Evolutionary conservation across 2,888 invertebrate genomes (phyloP).

Genomic region (Lithophane semibrunnea): DNA sequence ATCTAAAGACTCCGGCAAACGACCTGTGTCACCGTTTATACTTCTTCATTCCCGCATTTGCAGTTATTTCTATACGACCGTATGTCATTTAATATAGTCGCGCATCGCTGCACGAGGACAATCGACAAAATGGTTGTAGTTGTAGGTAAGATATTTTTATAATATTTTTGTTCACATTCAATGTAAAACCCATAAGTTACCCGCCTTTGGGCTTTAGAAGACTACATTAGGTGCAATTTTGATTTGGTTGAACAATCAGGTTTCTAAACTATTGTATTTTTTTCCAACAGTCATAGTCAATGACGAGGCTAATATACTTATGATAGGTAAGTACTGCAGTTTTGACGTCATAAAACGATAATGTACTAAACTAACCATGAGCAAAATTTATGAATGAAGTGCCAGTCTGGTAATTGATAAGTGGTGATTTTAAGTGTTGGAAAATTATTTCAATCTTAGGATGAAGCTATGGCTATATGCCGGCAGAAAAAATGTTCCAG

Average conservation of each 20-base stretch:
- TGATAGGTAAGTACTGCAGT: background rate
- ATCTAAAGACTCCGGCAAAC: background rate
- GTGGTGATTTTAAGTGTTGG: background rate
- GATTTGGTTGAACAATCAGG: background rate
- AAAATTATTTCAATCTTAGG: too few species aligned
- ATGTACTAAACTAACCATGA: background rate
- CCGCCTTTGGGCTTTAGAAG: background rate
- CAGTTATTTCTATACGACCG: background rate
- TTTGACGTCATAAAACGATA: constrained; percentile 4
- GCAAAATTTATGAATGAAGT: constrained; percentile 11
- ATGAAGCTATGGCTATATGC: too few species aligned
- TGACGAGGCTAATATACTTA: constrained; percentile 5
- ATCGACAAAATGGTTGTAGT: constrained; percentile 4
- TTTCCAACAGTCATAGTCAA: constrained; percentile 3
- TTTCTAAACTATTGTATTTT: background rate
- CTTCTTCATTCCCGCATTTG: background rate
- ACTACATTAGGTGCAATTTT: background rate
- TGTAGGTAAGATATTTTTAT: too few species aligned
- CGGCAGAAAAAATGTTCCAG: too few species aligned
- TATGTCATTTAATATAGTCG: constrained; percentile 24
- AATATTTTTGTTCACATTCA: too few species aligned
- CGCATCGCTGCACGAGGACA: constrained; percentile 36
- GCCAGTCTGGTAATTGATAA: background rate
- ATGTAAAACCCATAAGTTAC: background rate
- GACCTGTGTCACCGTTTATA: constrained; percentile 6